Evolutionary conservation across 2,888 invertebrate species (phyloP), one percentile per base, ranked within the genome.

Genomic region (Perizoma flavofasciatum): DNA sequence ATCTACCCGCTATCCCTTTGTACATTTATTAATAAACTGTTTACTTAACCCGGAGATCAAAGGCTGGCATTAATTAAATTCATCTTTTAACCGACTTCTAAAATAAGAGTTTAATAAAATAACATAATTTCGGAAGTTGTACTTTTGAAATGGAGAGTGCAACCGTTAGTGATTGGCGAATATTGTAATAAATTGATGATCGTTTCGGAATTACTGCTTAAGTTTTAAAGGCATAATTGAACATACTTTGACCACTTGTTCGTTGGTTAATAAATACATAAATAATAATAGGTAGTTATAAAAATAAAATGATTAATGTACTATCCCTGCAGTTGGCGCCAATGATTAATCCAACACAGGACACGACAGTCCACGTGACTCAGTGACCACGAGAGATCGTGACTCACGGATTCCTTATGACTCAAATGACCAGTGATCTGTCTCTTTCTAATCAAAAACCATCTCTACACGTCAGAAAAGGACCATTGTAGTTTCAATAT

Each of bases 341-440:
- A 74, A 73, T 78, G 77, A 78, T 78, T 77, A 77, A 76, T 72
- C 72, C 61, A 66, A 61, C 69, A 62, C 74, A 70, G 69, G 63
- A 67, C 74, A 75, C 70, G 69, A 69, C 80, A 74, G 78, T 81
- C 77, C 77, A 79, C 72, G 75, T 86, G 86, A 86, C 82, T 86
- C 87, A 86, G 73, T 81, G 78, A 81, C 83, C 83, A 74, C 82
- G 73, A 69, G 70, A 76, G 69, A 70, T 79, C 77, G 74, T 83
- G 85, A 85, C 74, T 85, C 83, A 83, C 72, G 73, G 68, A 67
- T 62, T 65, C 67, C 61, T 68, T 74, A 70, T 82, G 82, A 82
- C 75, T 82, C 81, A 78, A 76, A 69, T 65, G 68, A 67, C 65
- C 68, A 62, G 51, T 62, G 22, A 53, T 56, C 70, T 62, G 60